Percentiles rank a stretch among this genome's conserved stretches.
Conservation (phyloP, 2,113 vertebrate species). For the Formicarius rufipectus region DNA sequence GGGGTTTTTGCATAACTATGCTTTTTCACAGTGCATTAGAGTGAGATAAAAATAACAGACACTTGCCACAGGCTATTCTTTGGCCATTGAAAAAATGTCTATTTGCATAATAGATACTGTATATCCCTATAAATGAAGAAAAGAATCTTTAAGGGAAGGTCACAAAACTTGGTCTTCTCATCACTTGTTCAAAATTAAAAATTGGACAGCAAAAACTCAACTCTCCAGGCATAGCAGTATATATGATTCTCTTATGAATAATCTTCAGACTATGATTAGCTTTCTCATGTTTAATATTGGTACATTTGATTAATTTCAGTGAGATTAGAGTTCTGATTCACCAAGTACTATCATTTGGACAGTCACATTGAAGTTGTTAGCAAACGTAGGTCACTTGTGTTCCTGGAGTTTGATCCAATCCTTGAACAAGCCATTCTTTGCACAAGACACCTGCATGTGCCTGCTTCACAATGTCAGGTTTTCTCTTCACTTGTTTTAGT, state of each 20-base stretch:
- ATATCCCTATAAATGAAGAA: background rate
- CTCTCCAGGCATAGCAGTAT: background rate
- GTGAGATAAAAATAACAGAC: constrained; percentile 30
- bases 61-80: constrained; percentile 2
- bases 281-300: background rate
- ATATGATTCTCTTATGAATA: background rate
- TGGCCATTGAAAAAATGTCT: background rate
- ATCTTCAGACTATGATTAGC: background rate
- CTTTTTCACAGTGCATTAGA: constrained; percentile 3
- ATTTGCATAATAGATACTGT: background rate
- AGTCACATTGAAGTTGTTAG: background rate
- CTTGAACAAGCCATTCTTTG: background rate
- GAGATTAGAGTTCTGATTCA: background rate
- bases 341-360: background rate
- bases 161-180: background rate
- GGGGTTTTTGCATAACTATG: background rate
- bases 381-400: background rate
- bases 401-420: background rate
- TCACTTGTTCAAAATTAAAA: background rate
- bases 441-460: background rate
- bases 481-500: background rate
- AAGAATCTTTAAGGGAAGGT: background rate
- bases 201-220: background rate
- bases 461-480: background rate
- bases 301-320: background rate